Conservation (phyloP, 2,888 invertebrate species). For the Zeuzera pyrina region DNA sequence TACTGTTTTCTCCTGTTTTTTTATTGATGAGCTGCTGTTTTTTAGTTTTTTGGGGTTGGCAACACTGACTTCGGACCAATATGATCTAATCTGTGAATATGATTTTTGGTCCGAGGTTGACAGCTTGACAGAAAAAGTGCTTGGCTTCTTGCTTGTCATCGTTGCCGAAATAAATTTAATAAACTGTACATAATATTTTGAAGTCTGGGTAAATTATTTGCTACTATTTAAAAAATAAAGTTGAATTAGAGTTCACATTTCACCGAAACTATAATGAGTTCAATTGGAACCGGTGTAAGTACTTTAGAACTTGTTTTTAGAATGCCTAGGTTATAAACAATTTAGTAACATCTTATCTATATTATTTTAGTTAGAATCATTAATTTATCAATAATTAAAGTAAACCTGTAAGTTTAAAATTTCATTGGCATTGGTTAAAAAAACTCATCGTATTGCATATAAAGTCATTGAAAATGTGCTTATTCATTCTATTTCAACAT, state of each 20-base stretch:
- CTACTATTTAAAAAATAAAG: constrained; percentile 9
- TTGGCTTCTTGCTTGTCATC: constrained; percentile 60
- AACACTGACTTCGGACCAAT: no score
- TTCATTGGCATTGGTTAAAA: no score
- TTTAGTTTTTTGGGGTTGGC: no score
- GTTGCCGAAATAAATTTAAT: constrained; percentile 16
- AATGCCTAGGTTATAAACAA: background rate
- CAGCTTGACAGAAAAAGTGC: no score
- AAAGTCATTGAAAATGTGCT: no score
- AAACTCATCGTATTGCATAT: background rate
- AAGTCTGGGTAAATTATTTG: constrained; percentile 12
- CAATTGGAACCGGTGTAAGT: constrained; percentile 95
- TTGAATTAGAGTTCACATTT: constrained; percentile 15
- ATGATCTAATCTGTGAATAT: no score
- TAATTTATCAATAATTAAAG: background rate
- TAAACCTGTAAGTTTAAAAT: no score
- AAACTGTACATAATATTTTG: constrained; percentile 8
- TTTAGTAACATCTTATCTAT: no score
- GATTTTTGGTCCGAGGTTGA: no score
- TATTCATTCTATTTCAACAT: constrained; percentile 21
- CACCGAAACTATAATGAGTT: constrained; percentile 81
- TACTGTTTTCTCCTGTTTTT: no score
- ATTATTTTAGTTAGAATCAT: no score
- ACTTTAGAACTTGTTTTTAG: constrained; percentile 7
- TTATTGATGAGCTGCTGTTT: no score